phyloP scores from a whole-genome alignment of 1,140 invertebrate genomes.

The Diploscapter pachys region DNA sequence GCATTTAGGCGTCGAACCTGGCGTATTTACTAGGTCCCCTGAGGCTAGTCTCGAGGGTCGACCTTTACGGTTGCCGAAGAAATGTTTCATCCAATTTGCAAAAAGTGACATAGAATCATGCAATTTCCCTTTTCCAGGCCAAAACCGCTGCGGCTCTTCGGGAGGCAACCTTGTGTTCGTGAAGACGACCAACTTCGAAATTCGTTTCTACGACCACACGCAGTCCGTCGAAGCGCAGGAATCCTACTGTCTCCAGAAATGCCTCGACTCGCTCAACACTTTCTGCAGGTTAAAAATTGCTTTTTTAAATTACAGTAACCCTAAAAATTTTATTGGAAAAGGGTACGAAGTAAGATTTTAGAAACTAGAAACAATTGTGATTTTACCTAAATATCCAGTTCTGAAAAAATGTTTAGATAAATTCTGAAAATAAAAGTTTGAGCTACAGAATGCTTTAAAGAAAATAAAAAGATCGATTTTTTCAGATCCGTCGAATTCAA shows the following conservation, averaged over 20 bases:
- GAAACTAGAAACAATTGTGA: no score
- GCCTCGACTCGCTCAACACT: constrained; percentile 56
- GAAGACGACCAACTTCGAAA: constrained; percentile 58
- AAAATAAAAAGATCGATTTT: background rate
- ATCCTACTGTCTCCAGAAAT: constrained; percentile 58
- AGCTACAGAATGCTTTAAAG: no score
- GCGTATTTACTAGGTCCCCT: no score
- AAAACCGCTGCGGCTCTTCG: constrained; percentile 56
- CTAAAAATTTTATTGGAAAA: no score
- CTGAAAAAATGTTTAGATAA: no score
- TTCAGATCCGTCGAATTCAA: constrained; percentile 52
- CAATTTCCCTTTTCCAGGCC: constrained; percentile 21
- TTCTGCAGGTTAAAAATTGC: constrained; percentile 45
- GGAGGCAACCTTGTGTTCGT: constrained; percentile 58
- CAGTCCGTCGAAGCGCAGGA: constrained; percentile 59
- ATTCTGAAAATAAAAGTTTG: no score
- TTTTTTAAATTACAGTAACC: no score
- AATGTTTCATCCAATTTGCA: background rate
- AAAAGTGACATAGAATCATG: background rate
- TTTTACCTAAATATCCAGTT: no score
- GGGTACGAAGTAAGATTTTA: no score
- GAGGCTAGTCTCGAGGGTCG: no score
- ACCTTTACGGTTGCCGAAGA: background rate
- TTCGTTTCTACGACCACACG: constrained; percentile 58
- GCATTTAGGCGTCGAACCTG: no score